Conservation (phyloP, 2,797 vertebrate species). For the Clarias platycephalus region DNA sequence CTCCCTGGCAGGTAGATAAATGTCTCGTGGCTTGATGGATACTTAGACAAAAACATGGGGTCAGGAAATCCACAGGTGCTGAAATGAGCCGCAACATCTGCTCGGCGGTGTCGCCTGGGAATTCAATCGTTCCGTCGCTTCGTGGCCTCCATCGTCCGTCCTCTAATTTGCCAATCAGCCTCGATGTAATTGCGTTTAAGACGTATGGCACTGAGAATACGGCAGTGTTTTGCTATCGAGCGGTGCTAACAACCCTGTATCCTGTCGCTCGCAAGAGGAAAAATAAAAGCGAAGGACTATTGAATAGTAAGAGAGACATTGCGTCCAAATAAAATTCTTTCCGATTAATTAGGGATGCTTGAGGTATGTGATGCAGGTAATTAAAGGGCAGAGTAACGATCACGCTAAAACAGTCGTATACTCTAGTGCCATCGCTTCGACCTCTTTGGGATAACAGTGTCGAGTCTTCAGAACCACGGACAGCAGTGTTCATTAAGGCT, state of each 20-base stretch:
- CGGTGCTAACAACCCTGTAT: slow-evolving; percentile 59
- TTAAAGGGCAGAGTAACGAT: slow-evolving; percentile 66
- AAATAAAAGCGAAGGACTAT: slow-evolving; percentile 3
- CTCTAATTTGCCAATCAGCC: slow-evolving; percentile 71
- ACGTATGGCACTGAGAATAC: slow-evolving; percentile 65
- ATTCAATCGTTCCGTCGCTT: slow-evolving; percentile 53
- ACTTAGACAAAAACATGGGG: slow-evolving; percentile 57
- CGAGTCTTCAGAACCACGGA: background rate
- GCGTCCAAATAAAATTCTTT: slow-evolving; percentile 59
- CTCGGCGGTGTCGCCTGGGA: slow-evolving; percentile 43
- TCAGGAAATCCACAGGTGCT: slow-evolving; percentile 53
- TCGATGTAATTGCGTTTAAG: slow-evolving; percentile 65
- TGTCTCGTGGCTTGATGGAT: slow-evolving; percentile 54
- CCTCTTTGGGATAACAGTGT: slow-evolving; percentile 27
- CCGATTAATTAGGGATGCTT: slow-evolving; percentile 60
- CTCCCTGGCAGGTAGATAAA: slow-evolving; percentile 67
- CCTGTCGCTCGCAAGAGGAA: slow-evolving; percentile 44
- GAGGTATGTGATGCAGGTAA: slow-evolving; percentile 62
- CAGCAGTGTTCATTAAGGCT: slow-evolving; percentile 20
- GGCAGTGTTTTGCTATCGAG: slow-evolving; percentile 64
- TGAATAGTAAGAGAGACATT: slow-evolving; percentile 42
- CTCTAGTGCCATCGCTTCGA: slow-evolving; percentile 12
- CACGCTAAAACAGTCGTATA: slow-evolving; percentile 46
- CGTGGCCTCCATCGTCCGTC: slow-evolving; percentile 50
- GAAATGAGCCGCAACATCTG: slow-evolving; percentile 55